phyloP scores from a whole-genome alignment of 2,888 invertebrate genomes.

The Thera obeliscata region DNA sequence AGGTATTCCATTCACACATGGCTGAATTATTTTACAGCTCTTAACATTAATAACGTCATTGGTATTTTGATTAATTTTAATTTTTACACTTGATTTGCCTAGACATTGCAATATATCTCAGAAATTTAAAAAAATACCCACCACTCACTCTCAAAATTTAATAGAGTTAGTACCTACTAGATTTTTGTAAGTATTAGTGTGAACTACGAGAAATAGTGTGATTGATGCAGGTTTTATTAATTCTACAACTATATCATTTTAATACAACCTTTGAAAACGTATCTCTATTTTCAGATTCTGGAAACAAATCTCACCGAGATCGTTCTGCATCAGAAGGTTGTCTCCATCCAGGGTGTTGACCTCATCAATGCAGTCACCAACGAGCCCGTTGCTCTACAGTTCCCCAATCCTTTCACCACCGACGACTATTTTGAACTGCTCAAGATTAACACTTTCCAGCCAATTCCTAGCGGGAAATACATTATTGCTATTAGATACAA shows the following conservation, averaged over 20 bases:
- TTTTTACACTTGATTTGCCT: too few species aligned
- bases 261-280: background rate
- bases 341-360: conserved; percentile 56
- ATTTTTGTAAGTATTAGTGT: too few species aligned
- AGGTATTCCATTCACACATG: conserved; percentile 21
- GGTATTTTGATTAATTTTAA: background rate
- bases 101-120: too few species aligned
- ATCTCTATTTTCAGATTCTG: conserved; percentile 53
- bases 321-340: conserved; percentile 74
- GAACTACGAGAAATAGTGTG: too few species aligned
- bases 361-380: conserved; percentile 46
- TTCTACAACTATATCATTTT: too few species aligned
- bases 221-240: too few species aligned
- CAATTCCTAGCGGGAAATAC: conserved; percentile 61
- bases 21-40: conserved; percentile 14
- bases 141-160: too few species aligned
- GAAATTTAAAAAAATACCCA: too few species aligned
- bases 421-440: conserved; percentile 69
- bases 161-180: too few species aligned
- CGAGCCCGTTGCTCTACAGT: conserved; percentile 53
- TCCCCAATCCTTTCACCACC: conserved; percentile 55
- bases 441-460: conserved; percentile 60
- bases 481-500: conserved; percentile 60
- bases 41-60: conserved; percentile 24
- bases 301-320: conserved; percentile 63